These are phyloP conservation scores for Rattus rattus DNA, from an alignment of 2,113 vertebrate species.

Conservation along the genomic window DNA sequence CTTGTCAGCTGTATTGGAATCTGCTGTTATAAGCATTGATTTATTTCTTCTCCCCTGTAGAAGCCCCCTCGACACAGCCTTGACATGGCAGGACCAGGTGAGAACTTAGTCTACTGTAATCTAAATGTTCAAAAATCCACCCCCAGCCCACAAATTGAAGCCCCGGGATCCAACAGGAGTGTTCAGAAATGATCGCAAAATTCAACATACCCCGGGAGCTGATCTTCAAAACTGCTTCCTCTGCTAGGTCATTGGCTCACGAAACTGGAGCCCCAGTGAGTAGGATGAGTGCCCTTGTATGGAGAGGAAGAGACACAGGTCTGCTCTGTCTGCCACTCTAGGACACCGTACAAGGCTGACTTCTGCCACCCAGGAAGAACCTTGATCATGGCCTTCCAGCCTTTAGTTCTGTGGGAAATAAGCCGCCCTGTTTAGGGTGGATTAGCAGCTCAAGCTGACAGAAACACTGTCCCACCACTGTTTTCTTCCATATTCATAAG, in stretches of 20 bases:
- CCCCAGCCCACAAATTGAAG: neutral
- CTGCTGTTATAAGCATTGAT: neutral
- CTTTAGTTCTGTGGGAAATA: neutral
- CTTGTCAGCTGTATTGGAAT: neutral
- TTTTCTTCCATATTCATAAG: neutral
- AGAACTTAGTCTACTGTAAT: neutral
- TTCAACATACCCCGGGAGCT: neutral
- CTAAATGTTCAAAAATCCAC: neutral
- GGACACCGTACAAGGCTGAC: neutral
- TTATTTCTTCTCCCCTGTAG: neutral
- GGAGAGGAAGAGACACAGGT: neutral
- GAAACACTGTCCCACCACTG: neutral
- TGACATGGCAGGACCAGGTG: neutral
- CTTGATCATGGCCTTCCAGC: neutral
- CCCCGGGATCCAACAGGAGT: neutral
- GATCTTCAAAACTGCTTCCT: neutral
- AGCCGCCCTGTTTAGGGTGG: neutral
- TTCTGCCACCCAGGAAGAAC: neutral
- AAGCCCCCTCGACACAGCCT: rapidly evolving
- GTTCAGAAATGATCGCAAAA: neutral
- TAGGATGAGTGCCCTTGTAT: neutral
- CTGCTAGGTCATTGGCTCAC: neutral
- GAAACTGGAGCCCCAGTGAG: neutral
- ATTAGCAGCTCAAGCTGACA: neutral
- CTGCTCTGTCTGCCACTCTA: neutral